Percentiles rank a stretch among this genome's conserved stretches.
Conservation (phyloP, 2,113 vertebrate genomes). For the Labeo rohita region DNA sequence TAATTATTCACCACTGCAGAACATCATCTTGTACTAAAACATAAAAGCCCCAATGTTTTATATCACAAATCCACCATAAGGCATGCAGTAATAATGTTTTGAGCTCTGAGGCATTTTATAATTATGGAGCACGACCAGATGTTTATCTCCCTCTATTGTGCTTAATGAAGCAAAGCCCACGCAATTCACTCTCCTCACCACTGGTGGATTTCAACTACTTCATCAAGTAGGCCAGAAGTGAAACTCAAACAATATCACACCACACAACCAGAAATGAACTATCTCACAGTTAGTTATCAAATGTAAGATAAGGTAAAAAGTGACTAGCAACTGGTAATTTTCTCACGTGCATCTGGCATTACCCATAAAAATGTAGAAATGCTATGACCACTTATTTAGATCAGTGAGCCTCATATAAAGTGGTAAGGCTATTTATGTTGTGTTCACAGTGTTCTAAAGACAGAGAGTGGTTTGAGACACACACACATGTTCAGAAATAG, state of each 20-base stretch:
- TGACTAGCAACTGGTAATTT: background rate
- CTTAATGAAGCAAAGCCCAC: slow-evolving; percentile 23
- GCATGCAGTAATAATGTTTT: background rate
- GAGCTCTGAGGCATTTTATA: slow-evolving; percentile 13
- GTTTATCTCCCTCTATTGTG: slow-evolving; percentile 27
- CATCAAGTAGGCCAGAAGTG: background rate
- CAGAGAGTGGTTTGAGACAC: background rate
- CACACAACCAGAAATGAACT: background rate
- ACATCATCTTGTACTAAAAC: background rate
- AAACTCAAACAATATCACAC: background rate
- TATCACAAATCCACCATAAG: background rate
- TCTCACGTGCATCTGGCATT: background rate
- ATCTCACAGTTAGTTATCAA: background rate
- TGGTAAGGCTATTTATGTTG: background rate
- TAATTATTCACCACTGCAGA: background rate
- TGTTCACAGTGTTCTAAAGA: background rate
- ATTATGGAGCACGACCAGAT: slow-evolving; percentile 25
- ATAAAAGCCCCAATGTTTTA: background rate
- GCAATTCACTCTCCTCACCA: background rate
- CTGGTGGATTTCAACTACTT: background rate
- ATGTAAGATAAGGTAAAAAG: background rate
- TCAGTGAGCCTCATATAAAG: background rate
- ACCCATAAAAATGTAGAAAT: background rate
- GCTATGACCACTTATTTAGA: background rate
- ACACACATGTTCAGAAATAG: background rate